A percentile compares a stretch with the other conserved stretches of the same genome.
phyloP scores from a whole-genome alignment of 2,113 vertebrate species.

The Agapornis roseicollis region DNA sequence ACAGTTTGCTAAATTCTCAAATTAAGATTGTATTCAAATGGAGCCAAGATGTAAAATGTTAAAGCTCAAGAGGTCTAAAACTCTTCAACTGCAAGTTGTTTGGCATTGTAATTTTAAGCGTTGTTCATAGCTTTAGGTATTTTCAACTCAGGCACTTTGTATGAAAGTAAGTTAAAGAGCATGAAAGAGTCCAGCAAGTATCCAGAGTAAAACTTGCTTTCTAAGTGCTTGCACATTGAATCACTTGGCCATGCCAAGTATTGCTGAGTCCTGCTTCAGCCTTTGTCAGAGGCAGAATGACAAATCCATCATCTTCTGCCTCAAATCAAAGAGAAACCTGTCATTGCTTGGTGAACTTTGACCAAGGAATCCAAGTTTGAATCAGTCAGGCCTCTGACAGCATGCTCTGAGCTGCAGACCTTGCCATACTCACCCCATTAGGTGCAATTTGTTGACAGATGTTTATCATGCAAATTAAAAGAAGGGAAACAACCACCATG shows the following conservation, averaged over 20 bases:
- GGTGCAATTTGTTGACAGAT: constrained; percentile 79
- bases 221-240: not conserved
- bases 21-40: not conserved
- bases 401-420: constrained; percentile 4
- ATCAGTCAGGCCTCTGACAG: constrained; percentile 16
- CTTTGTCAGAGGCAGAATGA: not conserved
- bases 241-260: not conserved
- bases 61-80: not conserved
- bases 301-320: not conserved
- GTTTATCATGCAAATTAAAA: constrained; percentile 80
- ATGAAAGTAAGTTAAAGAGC: not conserved
- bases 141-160: not conserved
- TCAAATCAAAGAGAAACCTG: not conserved
- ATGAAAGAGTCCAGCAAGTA: not conserved
- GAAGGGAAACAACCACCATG: constrained; percentile 77
- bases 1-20: not conserved
- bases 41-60: not conserved
- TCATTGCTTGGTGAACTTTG: not conserved
- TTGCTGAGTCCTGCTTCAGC: not conserved
- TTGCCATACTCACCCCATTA: constrained; percentile 45
- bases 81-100: not conserved
- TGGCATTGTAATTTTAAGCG: not conserved
- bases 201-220: not conserved
- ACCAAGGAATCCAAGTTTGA: not conserved
- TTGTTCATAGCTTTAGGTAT: not conserved